phyloP scores from a whole-genome alignment of 2,797 vertebrate genomes.

The Melanotaenia maccullochi region DNA sequence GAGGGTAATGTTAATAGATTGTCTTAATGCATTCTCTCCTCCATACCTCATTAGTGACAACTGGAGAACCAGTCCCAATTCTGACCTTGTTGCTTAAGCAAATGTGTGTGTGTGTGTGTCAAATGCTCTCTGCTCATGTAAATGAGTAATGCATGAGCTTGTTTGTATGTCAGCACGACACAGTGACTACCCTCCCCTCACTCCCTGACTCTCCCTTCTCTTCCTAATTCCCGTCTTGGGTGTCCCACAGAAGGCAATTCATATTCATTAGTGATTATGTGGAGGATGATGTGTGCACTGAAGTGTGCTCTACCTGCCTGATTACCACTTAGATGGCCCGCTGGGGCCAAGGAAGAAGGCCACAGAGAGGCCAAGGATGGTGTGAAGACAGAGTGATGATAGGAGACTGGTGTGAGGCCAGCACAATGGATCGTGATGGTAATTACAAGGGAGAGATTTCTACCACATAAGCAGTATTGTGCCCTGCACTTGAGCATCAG shows the following conservation, averaged over 20 bases:
- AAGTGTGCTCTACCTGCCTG: slow-evolving; percentile 84
- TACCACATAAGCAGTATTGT: slow-evolving; percentile 80
- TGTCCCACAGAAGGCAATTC: slow-evolving; percentile 80
- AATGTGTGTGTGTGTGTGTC: slow-evolving; percentile 42
- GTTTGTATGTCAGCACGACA: slow-evolving; percentile 75
- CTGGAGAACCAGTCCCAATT: slow-evolving; percentile 27
- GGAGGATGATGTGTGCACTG: slow-evolving; percentile 78
- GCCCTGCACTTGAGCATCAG: slow-evolving; percentile 69
- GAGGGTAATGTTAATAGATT: not conserved
- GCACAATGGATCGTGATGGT: slow-evolving; percentile 66
- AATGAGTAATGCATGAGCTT: slow-evolving; percentile 78
- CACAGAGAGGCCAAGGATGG: slow-evolving; percentile 53
- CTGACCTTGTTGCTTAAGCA: slow-evolving; percentile 62
- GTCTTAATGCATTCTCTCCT: slow-evolving; percentile 1
- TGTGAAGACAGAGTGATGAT: slow-evolving; percentile 52
- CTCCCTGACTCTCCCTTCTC: slow-evolving; percentile 3
- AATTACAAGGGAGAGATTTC: slow-evolving; percentile 79
- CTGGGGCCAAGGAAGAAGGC: slow-evolving; percentile 57
- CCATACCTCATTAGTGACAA: not conserved
- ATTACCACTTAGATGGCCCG: slow-evolving; percentile 79
- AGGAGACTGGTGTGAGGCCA: slow-evolving; percentile 31
- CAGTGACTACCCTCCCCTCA: slow-evolving; percentile 37
- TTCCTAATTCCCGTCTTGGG: slow-evolving; percentile 61
- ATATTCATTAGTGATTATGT: slow-evolving; percentile 85
- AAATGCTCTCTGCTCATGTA: slow-evolving; percentile 57